Conservation (phyloP, 2,888 invertebrate species). For the Diogma glabrata region DNA sequence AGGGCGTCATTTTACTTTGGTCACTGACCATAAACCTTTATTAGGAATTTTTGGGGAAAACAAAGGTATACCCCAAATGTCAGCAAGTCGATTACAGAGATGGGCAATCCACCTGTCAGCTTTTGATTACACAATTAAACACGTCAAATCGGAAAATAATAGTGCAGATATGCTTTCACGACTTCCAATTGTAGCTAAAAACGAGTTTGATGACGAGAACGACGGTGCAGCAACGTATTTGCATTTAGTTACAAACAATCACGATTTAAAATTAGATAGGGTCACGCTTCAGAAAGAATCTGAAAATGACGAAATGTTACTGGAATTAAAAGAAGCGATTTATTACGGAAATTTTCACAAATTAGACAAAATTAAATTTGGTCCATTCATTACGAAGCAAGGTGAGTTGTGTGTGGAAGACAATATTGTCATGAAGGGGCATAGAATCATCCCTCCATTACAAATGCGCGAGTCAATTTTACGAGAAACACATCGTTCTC, state of each 20-base stretch:
- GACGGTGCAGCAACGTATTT: slow-evolving; percentile 1
- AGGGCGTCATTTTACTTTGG: slow-evolving; percentile 15
- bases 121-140: background rate
- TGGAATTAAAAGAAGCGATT: slow-evolving; percentile 2
- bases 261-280: background rate
- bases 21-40: slow-evolving; percentile 16
- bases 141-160: background rate
- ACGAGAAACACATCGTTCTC: background rate
- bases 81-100: background rate
- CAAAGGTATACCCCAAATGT: slow-evolving; percentile 5
- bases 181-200: slow-evolving; percentile 4
- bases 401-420: too few species aligned
- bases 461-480: background rate
- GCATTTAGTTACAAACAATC: slow-evolving; percentile 1
- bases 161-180: background rate
- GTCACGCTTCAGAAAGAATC: background rate
- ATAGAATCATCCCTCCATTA: background rate
- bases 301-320: background rate
- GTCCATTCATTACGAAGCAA: too few species aligned
- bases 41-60: slow-evolving; percentile 17
- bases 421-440: background rate
- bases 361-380: too few species aligned
- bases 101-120: background rate
- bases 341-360: background rate
- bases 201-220: background rate